Percentiles rank a stretch among this genome's conserved stretches.
These are phyloP conservation scores for Pluvianellus socialis DNA, from an alignment of 2,113 vertebrate genomes.

Conservation along the genomic window DNA sequence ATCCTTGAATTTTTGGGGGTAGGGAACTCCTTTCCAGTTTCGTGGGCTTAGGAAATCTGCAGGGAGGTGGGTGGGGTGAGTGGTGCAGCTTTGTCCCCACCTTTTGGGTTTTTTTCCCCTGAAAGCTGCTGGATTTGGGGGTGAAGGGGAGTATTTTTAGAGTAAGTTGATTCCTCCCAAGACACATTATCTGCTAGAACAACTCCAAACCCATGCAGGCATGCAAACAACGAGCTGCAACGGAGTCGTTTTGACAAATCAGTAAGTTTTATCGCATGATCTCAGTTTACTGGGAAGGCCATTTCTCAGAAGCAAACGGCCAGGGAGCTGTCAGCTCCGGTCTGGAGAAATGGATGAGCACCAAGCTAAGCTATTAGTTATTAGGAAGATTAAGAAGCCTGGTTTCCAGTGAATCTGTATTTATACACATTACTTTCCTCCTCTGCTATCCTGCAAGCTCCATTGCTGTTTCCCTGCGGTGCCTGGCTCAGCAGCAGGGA, in stretches of 20 bases:
- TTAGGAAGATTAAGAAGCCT: not conserved
- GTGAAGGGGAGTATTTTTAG: not conserved
- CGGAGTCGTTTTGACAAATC: not conserved
- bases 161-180: not conserved
- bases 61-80: not conserved
- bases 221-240: not conserved
- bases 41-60: not conserved
- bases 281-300: not conserved
- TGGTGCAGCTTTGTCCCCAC: not conserved
- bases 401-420: not conserved
- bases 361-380: rapidly evolving
- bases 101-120: not conserved
- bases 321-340: not conserved
- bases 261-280: rapidly evolving
- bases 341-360: not conserved
- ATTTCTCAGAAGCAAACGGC: not conserved
- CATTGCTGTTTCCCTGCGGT: not conserved
- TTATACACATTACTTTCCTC: rapidly evolving
- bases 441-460: not conserved
- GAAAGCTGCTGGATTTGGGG: not conserved
- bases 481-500: not conserved
- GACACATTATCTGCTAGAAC: not conserved
- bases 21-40: not conserved
- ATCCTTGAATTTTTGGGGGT: not conserved
- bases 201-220: not conserved